Conservation (phyloP, 2,797 vertebrate genomes). For the Oreochromis grahami region DNA sequence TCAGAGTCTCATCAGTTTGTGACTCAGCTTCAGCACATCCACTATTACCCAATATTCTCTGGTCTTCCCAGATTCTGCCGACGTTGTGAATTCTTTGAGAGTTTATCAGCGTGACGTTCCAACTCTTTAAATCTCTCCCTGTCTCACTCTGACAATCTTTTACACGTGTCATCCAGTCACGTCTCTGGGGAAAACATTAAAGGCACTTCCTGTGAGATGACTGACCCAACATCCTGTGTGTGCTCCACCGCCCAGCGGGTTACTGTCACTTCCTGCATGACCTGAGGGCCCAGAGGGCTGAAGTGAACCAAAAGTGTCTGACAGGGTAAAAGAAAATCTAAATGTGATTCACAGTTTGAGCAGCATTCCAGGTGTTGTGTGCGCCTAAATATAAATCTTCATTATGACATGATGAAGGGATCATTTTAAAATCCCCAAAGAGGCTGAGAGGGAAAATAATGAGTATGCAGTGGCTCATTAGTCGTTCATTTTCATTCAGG, state of each 20-base stretch:
- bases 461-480: background rate
- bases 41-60: slow-evolving; percentile 37
- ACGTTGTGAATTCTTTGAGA: slow-evolving; percentile 53
- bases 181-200: slow-evolving; percentile 30
- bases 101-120: slow-evolving; percentile 35
- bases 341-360: background rate
- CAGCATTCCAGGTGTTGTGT: background rate
- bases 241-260: slow-evolving; percentile 19
- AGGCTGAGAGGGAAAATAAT: slow-evolving; percentile 15
- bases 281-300: background rate
- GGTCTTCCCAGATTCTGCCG: background rate
- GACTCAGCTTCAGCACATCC: slow-evolving; percentile 29
- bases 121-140: slow-evolving; percentile 7
- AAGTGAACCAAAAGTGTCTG: background rate
- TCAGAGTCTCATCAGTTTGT: slow-evolving; percentile 23
- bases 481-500: slow-evolving; percentile 13
- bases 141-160: slow-evolving; percentile 16
- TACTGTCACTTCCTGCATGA: slow-evolving; percentile 54
- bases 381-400: background rate
- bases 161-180: slow-evolving; percentile 39
- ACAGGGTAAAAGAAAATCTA: background rate
- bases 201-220: slow-evolving; percentile 62
- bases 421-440: slow-evolving; percentile 21
- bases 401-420: background rate
- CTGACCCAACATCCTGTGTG: slow-evolving; percentile 23